phyloP scores from a whole-genome alignment of 2,888 invertebrate genomes.

The Chrysina gloriosa region DNA sequence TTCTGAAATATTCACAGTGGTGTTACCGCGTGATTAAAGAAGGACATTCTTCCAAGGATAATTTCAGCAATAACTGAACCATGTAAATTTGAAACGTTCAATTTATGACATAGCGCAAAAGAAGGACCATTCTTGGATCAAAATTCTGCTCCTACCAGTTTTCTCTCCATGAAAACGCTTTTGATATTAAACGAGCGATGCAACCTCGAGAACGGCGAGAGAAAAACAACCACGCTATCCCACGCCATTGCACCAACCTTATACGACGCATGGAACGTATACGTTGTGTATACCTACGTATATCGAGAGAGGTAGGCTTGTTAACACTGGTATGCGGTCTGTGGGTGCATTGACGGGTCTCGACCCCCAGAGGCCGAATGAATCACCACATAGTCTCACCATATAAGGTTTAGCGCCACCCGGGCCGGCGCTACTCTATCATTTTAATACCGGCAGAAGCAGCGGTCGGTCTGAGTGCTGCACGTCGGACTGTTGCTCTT shows the following conservation, averaged over 20 bases:
- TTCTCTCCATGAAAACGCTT: background rate
- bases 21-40: too few relatives aligned
- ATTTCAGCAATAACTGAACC: too few relatives aligned
- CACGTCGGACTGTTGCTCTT: background rate
- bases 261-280: background rate
- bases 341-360: slow-evolving; percentile 57
- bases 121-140: too few relatives aligned
- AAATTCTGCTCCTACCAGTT: background rate
- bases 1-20: too few relatives aligned
- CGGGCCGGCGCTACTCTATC: slow-evolving; percentile 48
- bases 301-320: slow-evolving; percentile 50
- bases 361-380: slow-evolving; percentile 55
- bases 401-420: slow-evolving; percentile 60
- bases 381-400: slow-evolving; percentile 56
- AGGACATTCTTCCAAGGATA: too few relatives aligned
- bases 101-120: too few relatives aligned
- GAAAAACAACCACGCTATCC: slow-evolving; percentile 4
- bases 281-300: slow-evolving; percentile 25
- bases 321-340: slow-evolving; percentile 55
- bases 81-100: too few relatives aligned
- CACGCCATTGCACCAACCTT: slow-evolving; percentile 7
- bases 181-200: background rate
- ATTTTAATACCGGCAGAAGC: slow-evolving; percentile 26
- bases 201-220: background rate
- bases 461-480: background rate